Percentiles rank a stretch among this genome's conserved stretches.
phyloP scores from a whole-genome alignment of 37 sponge, comb jelly and placozoan genomes.

The Dysidea cf. avara region DNA sequence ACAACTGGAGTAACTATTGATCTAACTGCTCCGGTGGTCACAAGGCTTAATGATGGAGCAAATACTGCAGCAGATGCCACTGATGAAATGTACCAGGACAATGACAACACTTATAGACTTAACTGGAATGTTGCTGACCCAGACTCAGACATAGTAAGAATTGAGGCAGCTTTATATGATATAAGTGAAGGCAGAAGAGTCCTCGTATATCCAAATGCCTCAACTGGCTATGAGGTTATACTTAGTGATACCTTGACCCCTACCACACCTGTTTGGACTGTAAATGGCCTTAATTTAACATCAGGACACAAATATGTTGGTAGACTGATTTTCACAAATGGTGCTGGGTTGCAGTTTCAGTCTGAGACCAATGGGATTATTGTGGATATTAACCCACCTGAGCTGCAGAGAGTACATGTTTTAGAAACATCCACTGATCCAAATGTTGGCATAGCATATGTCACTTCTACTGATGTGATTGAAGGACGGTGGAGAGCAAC shows the following conservation, averaged over 20 bases:
- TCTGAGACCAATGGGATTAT: slow-evolving; percentile 9
- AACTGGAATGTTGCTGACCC: slow-evolving; percentile 43
- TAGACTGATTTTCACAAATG: slow-evolving; percentile 44
- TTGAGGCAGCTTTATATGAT: slow-evolving; percentile 37
- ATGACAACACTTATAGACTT: background rate
- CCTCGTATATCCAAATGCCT: slow-evolving; percentile 23
- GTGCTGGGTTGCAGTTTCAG: slow-evolving; percentile 15
- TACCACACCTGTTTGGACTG: background rate
- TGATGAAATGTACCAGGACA: slow-evolving; percentile 31
- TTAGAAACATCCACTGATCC: background rate
- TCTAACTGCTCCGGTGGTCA: slow-evolving; percentile 54
- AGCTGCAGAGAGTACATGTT: slow-evolving; percentile 5
- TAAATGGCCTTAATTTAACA: slow-evolving; percentile 6
- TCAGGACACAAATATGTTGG: slow-evolving; percentile 40
- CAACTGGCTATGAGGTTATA: background rate
- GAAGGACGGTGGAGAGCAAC: slow-evolving; percentile 48
- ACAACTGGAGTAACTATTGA: slow-evolving; percentile 57
- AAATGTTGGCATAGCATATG: background rate
- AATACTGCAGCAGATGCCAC: background rate
- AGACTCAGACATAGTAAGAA: slow-evolving; percentile 45
- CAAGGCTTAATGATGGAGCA: slow-evolving; percentile 39
- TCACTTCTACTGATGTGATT: slow-evolving; percentile 8
- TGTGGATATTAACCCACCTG: slow-evolving; percentile 21
- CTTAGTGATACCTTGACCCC: background rate
- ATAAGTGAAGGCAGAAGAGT: slow-evolving; percentile 35